Evolutionary conservation across 2,113 vertebrate species (phyloP), one percentile per base, ranked within the genome.

Genomic region (Hylia prasina): DNA sequence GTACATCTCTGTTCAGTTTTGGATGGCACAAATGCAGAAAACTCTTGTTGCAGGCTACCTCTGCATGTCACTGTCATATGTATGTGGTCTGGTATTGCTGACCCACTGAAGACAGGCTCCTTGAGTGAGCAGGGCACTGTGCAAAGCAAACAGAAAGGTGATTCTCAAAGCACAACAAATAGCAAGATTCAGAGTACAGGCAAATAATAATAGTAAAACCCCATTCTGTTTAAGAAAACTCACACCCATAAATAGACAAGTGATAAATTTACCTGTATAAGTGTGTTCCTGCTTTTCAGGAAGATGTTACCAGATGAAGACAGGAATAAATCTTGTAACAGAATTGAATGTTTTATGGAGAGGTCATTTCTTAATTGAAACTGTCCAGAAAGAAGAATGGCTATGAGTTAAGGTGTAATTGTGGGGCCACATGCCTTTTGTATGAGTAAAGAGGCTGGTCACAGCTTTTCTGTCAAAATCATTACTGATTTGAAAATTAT

Each of bases 361-460:
- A 88, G 71, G 71, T 94, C 15, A 73, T 93, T 82, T 90, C 92
- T 94, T 95, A 92, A 95, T 89, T 86, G 90, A 84, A 93, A 78
- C 92, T 71, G 60, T 71, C 76, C 45, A 45, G 68, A 53, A 96
- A 95, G 90, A 95, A 88, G 51, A 58, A 95, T 94, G 75, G n/a
- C 79, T 57, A 5, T 45, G 80, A 81, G 81, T 90, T 95, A 87
- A 94, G 53, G 60, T 19, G 0, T 57, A 92, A 93, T 68, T 87
- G 89, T 9, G 9, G 60, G 65, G 51, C 51, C 2, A 8, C 33
- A 7, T 92, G 66, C 48, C 68, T 86, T 93, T 86, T 64, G n/a
- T 71, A 58, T 75, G 51, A 88, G 75, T 71, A 89, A 94, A 93
- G 72, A 44, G 92, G 47, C 44, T 60, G 60, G 58, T 70, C 47